phyloP scores from a whole-genome alignment of 2,797 vertebrate genomes.

The Acanthopagrus latus region DNA sequence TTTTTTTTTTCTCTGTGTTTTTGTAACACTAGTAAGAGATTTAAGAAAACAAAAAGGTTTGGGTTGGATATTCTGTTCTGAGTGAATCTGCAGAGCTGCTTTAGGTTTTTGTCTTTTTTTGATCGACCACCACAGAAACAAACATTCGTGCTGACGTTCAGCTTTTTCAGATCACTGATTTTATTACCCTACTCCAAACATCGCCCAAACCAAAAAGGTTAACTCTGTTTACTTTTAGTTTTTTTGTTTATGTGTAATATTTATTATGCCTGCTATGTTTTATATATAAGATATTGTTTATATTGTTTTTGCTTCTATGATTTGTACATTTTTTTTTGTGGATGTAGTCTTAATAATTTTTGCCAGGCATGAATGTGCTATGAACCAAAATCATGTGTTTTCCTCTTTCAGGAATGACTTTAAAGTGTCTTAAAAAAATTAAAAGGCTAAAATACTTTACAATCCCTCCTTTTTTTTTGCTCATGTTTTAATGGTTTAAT shows the following conservation, averaged over 20 bases:
- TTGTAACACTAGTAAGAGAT: conserved; percentile 24
- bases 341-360: conserved; percentile 80
- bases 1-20: conserved; percentile 27
- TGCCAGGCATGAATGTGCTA: conserved; percentile 77
- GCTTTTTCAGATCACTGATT: conserved; percentile 55
- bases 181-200: conserved; percentile 62
- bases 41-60: conserved; percentile 44
- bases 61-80: conserved; percentile 47
- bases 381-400: conserved; percentile 83
- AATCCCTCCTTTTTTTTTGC: conserved; percentile 49
- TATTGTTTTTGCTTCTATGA: conserved; percentile 80
- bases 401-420: conserved; percentile 79
- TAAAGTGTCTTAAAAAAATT: conserved; percentile 82
- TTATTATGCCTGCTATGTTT: conserved; percentile 87
- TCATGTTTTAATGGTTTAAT: conserved; percentile 65
- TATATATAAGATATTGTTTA: conserved; percentile 85
- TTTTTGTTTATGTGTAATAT: conserved; percentile 83
- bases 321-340: conserved; percentile 75
- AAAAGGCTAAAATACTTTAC: conserved; percentile 71
- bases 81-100: conserved; percentile 58
- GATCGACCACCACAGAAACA: conserved; percentile 20
- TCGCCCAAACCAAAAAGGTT: conserved; percentile 78
- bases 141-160: conserved; percentile 52
- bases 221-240: conserved; percentile 80
- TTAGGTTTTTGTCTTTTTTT: not conserved